phyloP scores from a whole-genome alignment of 2,113 vertebrate species.

The Cromileptes altivelis region DNA sequence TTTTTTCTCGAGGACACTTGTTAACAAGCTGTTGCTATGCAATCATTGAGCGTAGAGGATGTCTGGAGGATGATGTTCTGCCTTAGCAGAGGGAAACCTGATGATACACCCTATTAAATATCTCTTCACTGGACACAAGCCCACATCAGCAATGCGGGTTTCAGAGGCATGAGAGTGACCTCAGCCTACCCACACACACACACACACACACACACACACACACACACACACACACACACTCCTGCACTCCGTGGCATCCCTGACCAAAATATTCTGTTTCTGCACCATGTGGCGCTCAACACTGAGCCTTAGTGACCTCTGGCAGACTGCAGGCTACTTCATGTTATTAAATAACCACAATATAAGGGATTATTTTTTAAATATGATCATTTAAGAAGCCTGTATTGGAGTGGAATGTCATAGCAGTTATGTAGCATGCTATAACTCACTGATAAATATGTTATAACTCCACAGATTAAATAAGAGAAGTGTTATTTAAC shows the following conservation, averaged over 20 bases:
- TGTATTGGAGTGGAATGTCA: neutral
- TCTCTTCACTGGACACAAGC: constrained; percentile 71
- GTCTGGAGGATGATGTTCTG: constrained; percentile 17
- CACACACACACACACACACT: constrained; percentile 13
- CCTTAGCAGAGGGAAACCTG: constrained; percentile 48
- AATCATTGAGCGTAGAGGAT: constrained; percentile 1
- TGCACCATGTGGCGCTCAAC: constrained; percentile 55
- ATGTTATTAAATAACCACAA: constrained; percentile 19
- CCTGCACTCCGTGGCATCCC: constrained; percentile 42
- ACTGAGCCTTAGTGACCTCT: constrained; percentile 37
- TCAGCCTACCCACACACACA: constrained; percentile 62
- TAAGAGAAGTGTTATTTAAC: neutral
- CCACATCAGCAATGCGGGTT: constrained; percentile 83
- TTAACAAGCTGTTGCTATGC: constrained; percentile 68
- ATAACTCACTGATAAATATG: neutral
- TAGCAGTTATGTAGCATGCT: neutral
- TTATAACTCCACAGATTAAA: neutral
- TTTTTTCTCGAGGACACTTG: constrained; percentile 55
- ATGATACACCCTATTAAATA: constrained; percentile 71
- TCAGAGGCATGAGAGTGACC: constrained; percentile 77
- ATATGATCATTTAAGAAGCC: neutral
- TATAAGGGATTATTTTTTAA: constrained; percentile 7
- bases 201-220: constrained; percentile 19
- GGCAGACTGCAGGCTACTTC: constrained; percentile 18
- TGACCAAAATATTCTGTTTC: constrained; percentile 44